Percentiles rank a stretch among this genome's conserved stretches.
Conservation (phyloP, 2,113 vertebrate genomes). For the Poeciliopsis occidentalis region DNA sequence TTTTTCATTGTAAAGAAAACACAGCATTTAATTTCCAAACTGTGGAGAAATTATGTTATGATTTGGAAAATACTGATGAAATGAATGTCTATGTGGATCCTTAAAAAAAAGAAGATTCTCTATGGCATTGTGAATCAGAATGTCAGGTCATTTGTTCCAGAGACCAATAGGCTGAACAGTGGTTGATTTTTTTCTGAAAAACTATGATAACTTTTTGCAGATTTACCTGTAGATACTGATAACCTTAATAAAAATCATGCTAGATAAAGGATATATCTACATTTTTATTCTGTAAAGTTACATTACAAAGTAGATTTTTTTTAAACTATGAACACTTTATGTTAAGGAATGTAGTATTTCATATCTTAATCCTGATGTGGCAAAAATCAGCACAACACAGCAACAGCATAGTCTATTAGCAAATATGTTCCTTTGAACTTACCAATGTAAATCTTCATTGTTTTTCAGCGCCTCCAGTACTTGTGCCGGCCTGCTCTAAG, state of each 20-base stretch:
- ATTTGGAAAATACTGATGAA: not conserved
- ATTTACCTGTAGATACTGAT: not conserved
- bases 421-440: not conserved
- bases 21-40: not conserved
- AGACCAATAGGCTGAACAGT: not conserved
- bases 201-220: not conserved
- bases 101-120: not conserved
- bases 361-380: too few relatives aligned
- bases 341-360: too few relatives aligned
- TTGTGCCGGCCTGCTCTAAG: slow-evolving; percentile 49
- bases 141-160: too few relatives aligned
- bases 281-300: too few relatives aligned
- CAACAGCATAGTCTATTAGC: not conserved
- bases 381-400: not conserved
- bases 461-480: slow-evolving; percentile 48
- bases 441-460: not conserved
- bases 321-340: too few relatives aligned
- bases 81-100: not conserved
- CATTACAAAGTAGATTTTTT: too few relatives aligned
- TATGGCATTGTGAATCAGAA: not conserved
- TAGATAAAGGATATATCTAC: too few relatives aligned
- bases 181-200: not conserved
- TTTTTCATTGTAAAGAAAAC: not conserved
- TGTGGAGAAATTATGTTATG: not conserved
- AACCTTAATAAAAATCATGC: too few relatives aligned